A percentile compares a stretch with the other conserved stretches of the same genome.
Conservation (phyloP, 2,888 invertebrate genomes). For the Drosophila meridionalis region DNA sequence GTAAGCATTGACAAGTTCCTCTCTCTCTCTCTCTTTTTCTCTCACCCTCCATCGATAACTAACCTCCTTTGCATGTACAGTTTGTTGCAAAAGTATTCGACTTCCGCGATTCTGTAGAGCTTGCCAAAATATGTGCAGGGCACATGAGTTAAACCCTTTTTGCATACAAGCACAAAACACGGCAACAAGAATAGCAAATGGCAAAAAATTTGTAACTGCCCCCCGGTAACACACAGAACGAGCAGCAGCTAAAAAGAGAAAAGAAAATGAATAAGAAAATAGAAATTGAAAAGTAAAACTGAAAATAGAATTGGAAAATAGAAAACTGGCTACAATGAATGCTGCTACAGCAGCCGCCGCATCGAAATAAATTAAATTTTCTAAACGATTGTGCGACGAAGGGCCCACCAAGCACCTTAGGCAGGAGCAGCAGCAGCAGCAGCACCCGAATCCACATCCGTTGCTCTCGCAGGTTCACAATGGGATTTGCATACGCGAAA, state of each 20-base stretch:
- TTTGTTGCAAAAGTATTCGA: conserved; percentile 28
- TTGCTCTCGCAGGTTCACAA: conserved; percentile 69
- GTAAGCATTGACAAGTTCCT: too few species aligned
- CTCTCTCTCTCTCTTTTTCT: background rate
- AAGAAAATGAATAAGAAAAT: conserved; percentile 40
- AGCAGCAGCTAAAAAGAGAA: conserved; percentile 16
- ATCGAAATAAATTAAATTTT: conserved; percentile 80
- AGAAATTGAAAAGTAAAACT: conserved; percentile 61
- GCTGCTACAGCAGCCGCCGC: conserved; percentile 44
- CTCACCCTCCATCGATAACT: background rate
- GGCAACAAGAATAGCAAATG: conserved; percentile 66
- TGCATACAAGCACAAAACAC: conserved; percentile 62
- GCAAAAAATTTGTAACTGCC: conserved; percentile 69
- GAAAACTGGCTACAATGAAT: conserved; percentile 64
- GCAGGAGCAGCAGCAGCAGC: conserved; percentile 32
- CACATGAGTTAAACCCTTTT: conserved; percentile 67
- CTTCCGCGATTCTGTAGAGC: conserved; percentile 5
- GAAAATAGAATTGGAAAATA: conserved; percentile 72
- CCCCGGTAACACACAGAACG: conserved; percentile 43
- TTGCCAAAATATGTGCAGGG: conserved; percentile 31
- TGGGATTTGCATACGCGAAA: conserved; percentile 77
- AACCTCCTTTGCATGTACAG: conserved; percentile 31
- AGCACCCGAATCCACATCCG: conserved; percentile 8
- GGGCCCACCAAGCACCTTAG: conserved; percentile 61
- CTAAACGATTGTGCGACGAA: conserved; percentile 71